Evolutionary conservation across 1,140 invertebrate genomes (phyloP), one percentile per base, ranked within the genome.

Genomic region (Bombus sibiricus): DNA sequence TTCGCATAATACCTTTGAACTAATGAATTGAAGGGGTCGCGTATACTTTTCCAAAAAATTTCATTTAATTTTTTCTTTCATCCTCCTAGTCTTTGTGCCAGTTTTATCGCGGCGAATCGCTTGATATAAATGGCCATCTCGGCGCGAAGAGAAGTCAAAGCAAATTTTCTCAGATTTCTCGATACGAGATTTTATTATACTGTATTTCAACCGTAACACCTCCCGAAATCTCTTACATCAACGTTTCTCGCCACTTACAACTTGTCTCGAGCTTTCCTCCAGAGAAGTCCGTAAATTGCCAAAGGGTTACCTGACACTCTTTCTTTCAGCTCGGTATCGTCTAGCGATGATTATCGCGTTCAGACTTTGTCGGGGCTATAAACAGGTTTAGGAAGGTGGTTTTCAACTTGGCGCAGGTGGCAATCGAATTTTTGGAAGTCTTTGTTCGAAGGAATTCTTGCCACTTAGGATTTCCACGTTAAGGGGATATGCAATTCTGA

Each of bases 1-100:
- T 53, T 53, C 18, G 47, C 5, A 0, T 8, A 22, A 53, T 18
- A 47, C 43, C 3, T 47, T 15, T 1, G 43, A 47, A 15, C 15
- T 0, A 5, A 18, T 18, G 0, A 22, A 53, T 53, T 1, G 1
- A 0, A 53, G 15, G 18, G 0, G 1, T 22, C 0, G 18, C 15
- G 18, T 53, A 6, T 53, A 53, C 5, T 53, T 18, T 53, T 53
- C 47, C 18, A 22, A 18, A 53, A 53, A 53, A 53, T 53, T 53
- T 53, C 1, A 53, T 6, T 18, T 53, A 0, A 22, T 53, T 53
- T 22, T 22, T 8, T 2, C 18, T 22, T 53, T 1, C 47, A 2
- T 8, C 6, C 18, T 8, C 0, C 1, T 22, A 8, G 6, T 53
- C 47, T 53, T 53, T 22, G 47, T 53, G 6, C 47, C 18, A 3